A percentile compares a stretch with the other conserved stretches of the same genome.
Conservation (phyloP, 2,888 invertebrate species). For the Carcina quercana region DNA sequence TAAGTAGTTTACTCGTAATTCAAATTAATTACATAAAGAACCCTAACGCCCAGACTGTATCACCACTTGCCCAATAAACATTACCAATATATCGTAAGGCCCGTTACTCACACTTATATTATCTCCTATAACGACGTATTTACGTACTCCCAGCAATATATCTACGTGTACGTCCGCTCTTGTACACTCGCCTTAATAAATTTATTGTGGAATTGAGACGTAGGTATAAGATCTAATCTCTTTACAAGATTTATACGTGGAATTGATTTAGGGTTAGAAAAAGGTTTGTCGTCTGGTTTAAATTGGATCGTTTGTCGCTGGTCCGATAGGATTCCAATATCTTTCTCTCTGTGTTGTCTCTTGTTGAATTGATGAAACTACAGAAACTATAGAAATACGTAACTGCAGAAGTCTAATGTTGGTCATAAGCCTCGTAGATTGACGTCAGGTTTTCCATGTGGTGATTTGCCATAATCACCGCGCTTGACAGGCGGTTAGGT, state of each 20-base stretch:
- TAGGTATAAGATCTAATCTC: conserved; percentile 66
- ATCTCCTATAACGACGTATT: conserved; percentile 60
- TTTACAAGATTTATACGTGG: conserved; percentile 51
- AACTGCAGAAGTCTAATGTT: too few relatives aligned
- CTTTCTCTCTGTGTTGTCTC: too few relatives aligned
- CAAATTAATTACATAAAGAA: conserved; percentile 10
- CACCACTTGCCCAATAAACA: conserved; percentile 41
- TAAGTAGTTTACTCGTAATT: conserved; percentile 7
- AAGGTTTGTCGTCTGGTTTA: conserved; percentile 32
- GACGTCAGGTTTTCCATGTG: too few relatives aligned
- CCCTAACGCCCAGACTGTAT: conserved; percentile 23
- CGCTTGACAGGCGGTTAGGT: too few relatives aligned
- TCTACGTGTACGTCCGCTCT: conserved; percentile 21
- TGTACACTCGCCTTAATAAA: conserved; percentile 50
- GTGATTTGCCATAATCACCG: too few relatives aligned
- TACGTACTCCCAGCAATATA: conserved; percentile 61
- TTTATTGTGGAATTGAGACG: conserved; percentile 68
- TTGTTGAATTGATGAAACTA: too few relatives aligned
- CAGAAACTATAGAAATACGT: too few relatives aligned
- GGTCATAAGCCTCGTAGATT: too few relatives aligned
- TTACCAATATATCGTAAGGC: conserved; percentile 28
- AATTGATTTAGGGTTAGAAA: conserved; percentile 56
- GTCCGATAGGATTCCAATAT: too few relatives aligned
- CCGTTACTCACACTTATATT: conserved; percentile 55
- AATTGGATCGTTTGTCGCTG: too few relatives aligned